Conservation (phyloP, 2,797 vertebrate species). For the Menidia menidia region DNA sequence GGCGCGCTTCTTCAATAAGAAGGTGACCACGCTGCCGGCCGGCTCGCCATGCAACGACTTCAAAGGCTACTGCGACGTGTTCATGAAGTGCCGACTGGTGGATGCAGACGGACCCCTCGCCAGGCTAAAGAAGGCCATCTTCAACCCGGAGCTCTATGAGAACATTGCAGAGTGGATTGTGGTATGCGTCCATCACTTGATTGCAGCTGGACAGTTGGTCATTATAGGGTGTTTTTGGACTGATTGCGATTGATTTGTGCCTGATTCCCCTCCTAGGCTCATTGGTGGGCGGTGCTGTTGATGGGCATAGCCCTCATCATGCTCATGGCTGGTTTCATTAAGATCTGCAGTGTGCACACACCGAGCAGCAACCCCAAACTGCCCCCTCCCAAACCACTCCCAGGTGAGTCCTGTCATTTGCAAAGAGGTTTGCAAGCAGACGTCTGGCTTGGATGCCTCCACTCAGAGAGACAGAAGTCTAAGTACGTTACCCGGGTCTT, state of each 20-base stretch:
- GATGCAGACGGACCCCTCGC: slow-evolving; percentile 97
- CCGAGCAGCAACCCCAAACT: slow-evolving; percentile 99
- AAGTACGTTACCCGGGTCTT: too few relatives aligned
- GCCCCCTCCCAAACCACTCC: slow-evolving; percentile 97
- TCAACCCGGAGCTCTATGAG: slow-evolving; percentile 98
- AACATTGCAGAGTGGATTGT: slow-evolving; percentile 99
- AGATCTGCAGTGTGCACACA: slow-evolving; percentile 99
- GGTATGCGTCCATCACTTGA: slow-evolving; percentile 78
- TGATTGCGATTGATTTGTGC: slow-evolving; percentile 18
- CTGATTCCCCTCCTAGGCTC: slow-evolving; percentile 79
- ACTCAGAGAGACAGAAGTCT: neutral
- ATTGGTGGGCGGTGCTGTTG: slow-evolving; percentile 98
- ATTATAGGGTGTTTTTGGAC: neutral
- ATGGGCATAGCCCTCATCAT: slow-evolving; percentile 99
- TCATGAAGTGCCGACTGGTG: slow-evolving; percentile 97
- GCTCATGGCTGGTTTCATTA: slow-evolving; percentile 99
- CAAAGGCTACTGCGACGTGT: slow-evolving; percentile 98
- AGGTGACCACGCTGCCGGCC: slow-evolving; percentile 94
- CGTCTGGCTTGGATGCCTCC: neutral
- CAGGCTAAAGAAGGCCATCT: slow-evolving; percentile 98
- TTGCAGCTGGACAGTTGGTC: neutral
- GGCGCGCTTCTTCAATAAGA: slow-evolving; percentile 86
- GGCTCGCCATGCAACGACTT: slow-evolving; percentile 99
- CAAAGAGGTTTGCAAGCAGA: neutral
- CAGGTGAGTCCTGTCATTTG: slow-evolving; percentile 85